A percentile compares a stretch with the other conserved stretches of the same genome.
These are phyloP conservation scores for Neoitamus cyanurus DNA, from an alignment of 2,888 invertebrate genomes.

Conservation along the genomic window DNA sequence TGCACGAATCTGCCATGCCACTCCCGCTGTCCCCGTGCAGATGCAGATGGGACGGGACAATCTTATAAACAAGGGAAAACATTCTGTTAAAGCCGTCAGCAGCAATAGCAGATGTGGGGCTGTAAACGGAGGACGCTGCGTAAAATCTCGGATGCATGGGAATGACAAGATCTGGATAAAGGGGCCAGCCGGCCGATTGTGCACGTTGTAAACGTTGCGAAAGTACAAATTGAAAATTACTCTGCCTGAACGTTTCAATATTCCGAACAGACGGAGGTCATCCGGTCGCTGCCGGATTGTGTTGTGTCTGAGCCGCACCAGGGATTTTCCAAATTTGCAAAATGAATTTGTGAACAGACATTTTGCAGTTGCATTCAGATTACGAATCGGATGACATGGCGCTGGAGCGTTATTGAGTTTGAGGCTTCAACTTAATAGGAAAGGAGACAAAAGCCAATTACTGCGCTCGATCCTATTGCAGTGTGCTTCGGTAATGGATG, in stretches of 20 bases:
- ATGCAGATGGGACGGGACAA: background rate
- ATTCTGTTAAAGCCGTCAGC: background rate
- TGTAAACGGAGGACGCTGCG: background rate
- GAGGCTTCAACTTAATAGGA: background rate
- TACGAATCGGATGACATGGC: background rate
- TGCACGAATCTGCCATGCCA: background rate
- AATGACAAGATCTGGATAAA: background rate
- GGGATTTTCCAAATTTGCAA: background rate
- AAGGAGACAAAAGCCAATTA: background rate
- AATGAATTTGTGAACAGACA: background rate
- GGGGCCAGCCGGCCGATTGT: background rate
- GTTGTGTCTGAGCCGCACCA: background rate
- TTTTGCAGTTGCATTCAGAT: background rate
- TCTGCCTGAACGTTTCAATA: background rate
- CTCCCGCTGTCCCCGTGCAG: background rate
- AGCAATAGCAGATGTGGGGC: background rate
- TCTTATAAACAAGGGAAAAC: background rate
- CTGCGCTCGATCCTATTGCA: background rate
- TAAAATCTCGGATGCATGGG: background rate
- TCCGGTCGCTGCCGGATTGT: background rate
- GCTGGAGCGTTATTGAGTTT: background rate
- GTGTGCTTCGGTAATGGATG: background rate
- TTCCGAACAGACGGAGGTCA: background rate
- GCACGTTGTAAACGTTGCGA: background rate
- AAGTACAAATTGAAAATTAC: background rate